A percentile compares a stretch with the other conserved stretches of the same genome.
phyloP scores from a whole-genome alignment of 1,140 invertebrate genomes.

The Bombus balteatus region DNA sequence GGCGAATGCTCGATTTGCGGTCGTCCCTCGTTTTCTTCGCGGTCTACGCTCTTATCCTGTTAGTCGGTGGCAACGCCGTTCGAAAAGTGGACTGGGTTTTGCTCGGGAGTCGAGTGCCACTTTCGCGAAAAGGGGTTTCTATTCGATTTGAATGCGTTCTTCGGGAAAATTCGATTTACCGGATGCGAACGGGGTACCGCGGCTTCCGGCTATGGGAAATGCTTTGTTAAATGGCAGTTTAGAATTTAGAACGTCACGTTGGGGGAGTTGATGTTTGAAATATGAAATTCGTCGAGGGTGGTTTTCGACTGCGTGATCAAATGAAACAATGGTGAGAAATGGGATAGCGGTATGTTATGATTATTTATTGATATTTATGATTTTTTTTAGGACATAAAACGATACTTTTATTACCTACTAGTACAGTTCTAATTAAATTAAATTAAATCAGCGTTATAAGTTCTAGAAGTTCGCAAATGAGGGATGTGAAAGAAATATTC shows the following conservation, averaged over 20 bases:
- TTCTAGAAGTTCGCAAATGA: too few species aligned
- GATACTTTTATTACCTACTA: too few species aligned
- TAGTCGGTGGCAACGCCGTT: slow-evolving; percentile 38
- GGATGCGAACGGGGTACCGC: not conserved
- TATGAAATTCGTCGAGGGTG: not conserved
- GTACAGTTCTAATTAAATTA: too few species aligned
- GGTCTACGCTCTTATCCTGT: slow-evolving; percentile 66
- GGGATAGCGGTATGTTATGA: too few species aligned
- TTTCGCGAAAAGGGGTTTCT: slow-evolving; percentile 33
- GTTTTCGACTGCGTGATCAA: not conserved
- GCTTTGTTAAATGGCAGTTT: slow-evolving; percentile 9
- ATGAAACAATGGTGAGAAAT: too few species aligned
- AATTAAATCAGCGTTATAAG: too few species aligned
- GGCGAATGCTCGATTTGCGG: slow-evolving; percentile 80
- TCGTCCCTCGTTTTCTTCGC: slow-evolving; percentile 67
- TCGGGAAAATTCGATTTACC: slow-evolving; percentile 41
- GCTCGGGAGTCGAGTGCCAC: slow-evolving; percentile 43
- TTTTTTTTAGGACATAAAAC: too few species aligned
- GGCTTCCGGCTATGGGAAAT: not conserved
- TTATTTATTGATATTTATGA: not conserved
- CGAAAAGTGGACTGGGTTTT: slow-evolving; percentile 45
- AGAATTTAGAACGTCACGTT: not conserved
- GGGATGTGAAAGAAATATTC: too few species aligned
- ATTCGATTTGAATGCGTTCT: slow-evolving; percentile 43
- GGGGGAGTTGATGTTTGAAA: not conserved